Percentiles rank a stretch among this genome's conserved stretches.
These are phyloP conservation scores for Pseudomyrmex pallidus DNA, from an alignment of 1,140 invertebrate species.

Conservation along the genomic window DNA sequence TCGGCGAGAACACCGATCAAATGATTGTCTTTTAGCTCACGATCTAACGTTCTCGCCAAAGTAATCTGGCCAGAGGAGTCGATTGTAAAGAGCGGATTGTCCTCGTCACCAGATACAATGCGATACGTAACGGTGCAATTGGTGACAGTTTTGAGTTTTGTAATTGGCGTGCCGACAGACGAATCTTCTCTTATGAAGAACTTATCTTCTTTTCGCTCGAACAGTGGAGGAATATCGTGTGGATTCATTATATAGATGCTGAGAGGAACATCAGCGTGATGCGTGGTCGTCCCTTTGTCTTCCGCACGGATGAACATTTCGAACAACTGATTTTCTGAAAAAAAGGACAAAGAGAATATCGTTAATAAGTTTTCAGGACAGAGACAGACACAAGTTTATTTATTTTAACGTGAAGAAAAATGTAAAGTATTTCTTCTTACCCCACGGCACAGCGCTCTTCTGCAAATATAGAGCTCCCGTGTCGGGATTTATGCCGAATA, in stretches of 20 bases:
- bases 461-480: slow-evolving; percentile 89
- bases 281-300: slow-evolving; percentile 90
- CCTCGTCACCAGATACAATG: slow-evolving; percentile 89
- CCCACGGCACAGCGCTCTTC: slow-evolving; percentile 86
- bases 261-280: slow-evolving; percentile 92
- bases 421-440: slow-evolving; percentile 78
- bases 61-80: slow-evolving; percentile 91
- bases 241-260: slow-evolving; percentile 91
- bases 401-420: not conserved
- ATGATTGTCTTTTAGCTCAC: slow-evolving; percentile 90
- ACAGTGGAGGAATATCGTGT: slow-evolving; percentile 89
- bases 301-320: slow-evolving; percentile 95
- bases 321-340: slow-evolving; percentile 91
- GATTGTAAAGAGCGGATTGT: slow-evolving; percentile 89
- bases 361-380: too few species aligned
- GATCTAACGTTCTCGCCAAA: slow-evolving; percentile 90
- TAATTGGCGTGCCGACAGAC: slow-evolving; percentile 88
- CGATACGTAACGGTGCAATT: slow-evolving; percentile 88
- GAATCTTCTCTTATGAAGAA: slow-evolving; percentile 93
- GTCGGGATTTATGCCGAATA: slow-evolving; percentile 89
- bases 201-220: slow-evolving; percentile 90
- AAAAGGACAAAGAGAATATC: slow-evolving; percentile 66
- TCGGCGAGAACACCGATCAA: slow-evolving; percentile 93
- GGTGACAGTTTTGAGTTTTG: slow-evolving; percentile 87
- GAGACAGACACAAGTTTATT: too few species aligned